Evolutionary conservation across 2,888 invertebrate species (phyloP).

Genomic region (Dryobotodes eremita): DNA sequence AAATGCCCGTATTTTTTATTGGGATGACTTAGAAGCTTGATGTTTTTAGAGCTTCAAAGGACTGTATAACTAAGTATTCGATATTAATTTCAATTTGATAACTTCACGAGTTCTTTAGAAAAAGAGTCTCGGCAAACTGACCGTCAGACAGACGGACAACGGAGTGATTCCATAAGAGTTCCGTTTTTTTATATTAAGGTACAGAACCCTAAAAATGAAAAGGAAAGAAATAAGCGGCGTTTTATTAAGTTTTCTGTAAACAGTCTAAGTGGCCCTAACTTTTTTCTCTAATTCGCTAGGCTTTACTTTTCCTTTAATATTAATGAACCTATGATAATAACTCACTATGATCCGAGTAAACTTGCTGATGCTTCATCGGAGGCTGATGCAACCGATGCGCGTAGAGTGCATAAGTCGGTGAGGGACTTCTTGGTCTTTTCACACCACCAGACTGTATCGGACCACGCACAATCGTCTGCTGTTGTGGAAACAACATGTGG

Average conservation of each 20-base stretch:
- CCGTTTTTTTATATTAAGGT: no score
- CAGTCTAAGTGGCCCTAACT: not conserved
- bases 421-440: slow-evolving; percentile 91
- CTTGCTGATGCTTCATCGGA: slow-evolving; percentile 86
- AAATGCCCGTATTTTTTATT: no score
- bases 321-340: not conserved
- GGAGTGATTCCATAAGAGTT: no score
- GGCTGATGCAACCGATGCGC: slow-evolving; percentile 85
- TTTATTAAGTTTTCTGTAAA: not conserved
- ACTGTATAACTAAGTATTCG: no score
- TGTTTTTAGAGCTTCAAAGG: no score
- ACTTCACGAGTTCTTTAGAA: no score
- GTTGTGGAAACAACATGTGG: slow-evolving; percentile 80
- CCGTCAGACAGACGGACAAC: no score
- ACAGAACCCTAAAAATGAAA: not conserved
- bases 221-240: no score
- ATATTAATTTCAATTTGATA: no score
- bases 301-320: not conserved
- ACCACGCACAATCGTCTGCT: slow-evolving; percentile 85
- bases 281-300: slow-evolving; percentile 20
- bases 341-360: slow-evolving; percentile 92
- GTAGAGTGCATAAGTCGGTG: slow-evolving; percentile 89
- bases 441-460: slow-evolving; percentile 84
- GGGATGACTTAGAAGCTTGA: no score
- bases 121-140: no score